Percentiles rank a stretch among this genome's conserved stretches.
phyloP scores from a whole-genome alignment of 2,888 invertebrate species.

The Heliconius aoede region DNA sequence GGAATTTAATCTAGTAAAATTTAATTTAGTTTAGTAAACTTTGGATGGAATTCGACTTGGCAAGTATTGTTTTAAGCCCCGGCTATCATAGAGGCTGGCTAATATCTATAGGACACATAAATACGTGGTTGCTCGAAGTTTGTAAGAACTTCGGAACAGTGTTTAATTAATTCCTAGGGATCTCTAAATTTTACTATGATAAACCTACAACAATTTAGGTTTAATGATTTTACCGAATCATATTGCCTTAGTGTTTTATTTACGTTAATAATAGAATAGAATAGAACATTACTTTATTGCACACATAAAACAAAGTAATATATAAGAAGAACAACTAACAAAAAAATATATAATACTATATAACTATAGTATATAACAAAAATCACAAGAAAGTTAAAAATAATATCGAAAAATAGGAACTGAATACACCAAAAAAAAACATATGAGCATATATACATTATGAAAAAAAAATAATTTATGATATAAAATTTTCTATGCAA shows the following conservation, averaged over 20 bases:
- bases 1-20: slow-evolving; percentile 50
- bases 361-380: too few relatives aligned
- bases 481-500: too few relatives aligned
- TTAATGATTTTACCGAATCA: background rate
- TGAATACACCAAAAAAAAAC: too few relatives aligned
- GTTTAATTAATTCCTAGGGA: slow-evolving; percentile 36
- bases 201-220: background rate
- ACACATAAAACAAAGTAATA: too few relatives aligned
- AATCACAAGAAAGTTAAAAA: too few relatives aligned
- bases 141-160: slow-evolving; percentile 30
- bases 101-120: slow-evolving; percentile 37
- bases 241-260: background rate
- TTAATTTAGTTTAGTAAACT: slow-evolving; percentile 46
- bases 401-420: too few relatives aligned
- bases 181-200: slow-evolving; percentile 5
- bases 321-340: too few relatives aligned
- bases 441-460: too few relatives aligned
- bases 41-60: slow-evolving; percentile 44
- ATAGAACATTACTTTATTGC: too few relatives aligned
- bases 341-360: too few relatives aligned
- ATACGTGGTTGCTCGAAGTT: slow-evolving; percentile 35
- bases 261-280: background rate
- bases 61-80: slow-evolving; percentile 40
- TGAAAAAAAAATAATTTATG: too few relatives aligned
- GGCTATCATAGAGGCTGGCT: slow-evolving; percentile 39